phyloP scores from a whole-genome alignment of 2,113 vertebrate species.

The Meriones unguiculatus region DNA sequence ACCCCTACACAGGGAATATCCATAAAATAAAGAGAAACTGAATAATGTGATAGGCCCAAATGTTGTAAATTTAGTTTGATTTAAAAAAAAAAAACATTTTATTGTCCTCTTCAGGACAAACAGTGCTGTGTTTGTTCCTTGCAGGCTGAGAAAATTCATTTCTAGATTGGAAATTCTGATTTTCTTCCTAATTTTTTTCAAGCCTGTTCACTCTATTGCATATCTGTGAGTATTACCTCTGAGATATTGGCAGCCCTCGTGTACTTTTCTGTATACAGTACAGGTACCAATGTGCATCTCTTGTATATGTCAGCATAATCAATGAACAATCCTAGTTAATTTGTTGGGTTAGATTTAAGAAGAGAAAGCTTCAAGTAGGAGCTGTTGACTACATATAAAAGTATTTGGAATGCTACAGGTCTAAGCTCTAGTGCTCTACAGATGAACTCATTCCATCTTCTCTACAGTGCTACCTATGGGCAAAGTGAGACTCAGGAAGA shows the following conservation, averaged over 20 bases:
- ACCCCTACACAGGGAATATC: fast-evolving
- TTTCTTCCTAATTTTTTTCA: not conserved
- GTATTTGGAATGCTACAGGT: fast-evolving
- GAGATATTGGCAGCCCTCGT: too few relatives aligned
- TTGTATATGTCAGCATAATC: not conserved
- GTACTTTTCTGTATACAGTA: fast-evolving
- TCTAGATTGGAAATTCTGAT: not conserved
- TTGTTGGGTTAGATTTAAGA: not conserved
- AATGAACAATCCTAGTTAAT: not conserved
- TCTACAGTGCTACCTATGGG: not conserved
- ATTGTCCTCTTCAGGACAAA: not conserved
- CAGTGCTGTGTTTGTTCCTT: not conserved
- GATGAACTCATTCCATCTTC: fast-evolving
- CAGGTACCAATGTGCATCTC: not conserved
- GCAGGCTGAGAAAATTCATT: not conserved
- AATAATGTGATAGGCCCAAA: fast-evolving
- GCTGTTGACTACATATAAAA: fast-evolving
- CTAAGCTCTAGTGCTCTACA: fast-evolving
- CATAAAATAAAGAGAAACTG: fast-evolving
- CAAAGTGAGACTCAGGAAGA: not conserved
- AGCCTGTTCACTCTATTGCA: too few relatives aligned
- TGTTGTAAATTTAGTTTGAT: fast-evolving
- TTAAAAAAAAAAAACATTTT: not conserved
- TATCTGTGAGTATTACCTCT: too few relatives aligned
- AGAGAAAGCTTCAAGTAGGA: not conserved